Base-by-base conservation (phyloP, 2,113 vertebrate species). In the Tympanuchus pallidicinctus region DNA sequence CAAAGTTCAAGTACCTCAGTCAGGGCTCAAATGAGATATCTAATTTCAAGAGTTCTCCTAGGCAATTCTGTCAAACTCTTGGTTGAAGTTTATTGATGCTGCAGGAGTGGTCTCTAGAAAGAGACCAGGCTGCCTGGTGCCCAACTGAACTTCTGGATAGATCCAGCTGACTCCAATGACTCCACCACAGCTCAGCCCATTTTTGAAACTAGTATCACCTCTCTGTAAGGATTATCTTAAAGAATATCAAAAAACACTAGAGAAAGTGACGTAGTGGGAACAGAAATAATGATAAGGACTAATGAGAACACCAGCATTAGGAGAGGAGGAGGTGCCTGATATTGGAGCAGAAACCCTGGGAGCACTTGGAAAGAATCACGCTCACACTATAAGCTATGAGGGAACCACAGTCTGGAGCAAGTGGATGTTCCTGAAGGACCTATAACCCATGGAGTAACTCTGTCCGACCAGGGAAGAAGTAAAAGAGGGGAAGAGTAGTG, bases 241-340 rank as follows among this genome's bases (percentile, higher is more conserved):
- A 36, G 60, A 56, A 72, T 13, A 3, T 16, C 3, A n/a, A 57
- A 57, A 60, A 34, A 4, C 10, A 22, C 4, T 3, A 9, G 21
- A 3, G 6, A 6, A 27, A 56, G 52, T 24, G 20, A 12, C 3
- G 8, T 28, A 38, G 14, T 72, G 22, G 16, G 28, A 65, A 45
- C 2, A 13, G 30, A 1, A 48, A 32, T 7, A 52, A 2, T 22
- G 13, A 72, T 27, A 38, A 81, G 38, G 1, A 52, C 2, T 7
- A 17, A 2, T 32, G 10, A 0, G 0, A 42, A 61, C 5, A 15
- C 0, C 0, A 2, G 8, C 17, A 13, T 27, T 57, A 9, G 5
- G 64, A 20, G 27, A 20, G 11, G 16, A 70, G 45, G 15, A 56
- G 4, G 18, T 22, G 21, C 0, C 2, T 9, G 30, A 1, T 38